These are phyloP conservation scores for Pteronotus mesoamericanus DNA, from an alignment of 2,797 vertebrate species.

Conservation along the genomic window DNA sequence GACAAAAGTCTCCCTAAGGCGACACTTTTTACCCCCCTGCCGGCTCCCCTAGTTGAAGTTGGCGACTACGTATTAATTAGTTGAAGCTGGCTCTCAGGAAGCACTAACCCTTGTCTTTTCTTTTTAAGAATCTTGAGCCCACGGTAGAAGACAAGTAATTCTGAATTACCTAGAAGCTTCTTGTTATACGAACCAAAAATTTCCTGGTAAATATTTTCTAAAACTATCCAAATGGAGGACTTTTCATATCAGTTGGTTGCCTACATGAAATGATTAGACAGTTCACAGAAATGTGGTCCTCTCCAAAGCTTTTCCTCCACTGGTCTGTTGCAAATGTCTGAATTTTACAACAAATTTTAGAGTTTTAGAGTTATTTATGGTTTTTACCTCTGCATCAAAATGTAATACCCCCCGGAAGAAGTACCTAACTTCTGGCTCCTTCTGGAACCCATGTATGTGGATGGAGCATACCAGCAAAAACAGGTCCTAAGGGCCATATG, in stretches of 20 bases:
- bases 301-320: not conserved
- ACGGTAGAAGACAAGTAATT: constrained; percentile 25
- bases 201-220: constrained; percentile 18
- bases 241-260: not conserved
- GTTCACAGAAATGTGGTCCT: not conserved
- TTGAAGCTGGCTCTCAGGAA: constrained; percentile 59
- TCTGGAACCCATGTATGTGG: not conserved
- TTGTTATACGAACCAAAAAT: not conserved
- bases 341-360: not conserved
- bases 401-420: not conserved
- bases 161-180: constrained; percentile 59
- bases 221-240: not conserved
- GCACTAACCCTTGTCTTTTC: constrained; percentile 30
- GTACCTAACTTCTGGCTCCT: not conserved
- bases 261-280: not conserved
- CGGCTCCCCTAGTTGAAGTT: constrained; percentile 62
- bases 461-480: not conserved
- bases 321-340: not conserved
- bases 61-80: constrained; percentile 64
- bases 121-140: constrained; percentile 3
- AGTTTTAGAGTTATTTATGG: not conserved
- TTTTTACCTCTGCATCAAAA: not conserved
- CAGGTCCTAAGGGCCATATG: too few species aligned
- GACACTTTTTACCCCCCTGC: constrained; percentile 46
- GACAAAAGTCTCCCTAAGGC: constrained; percentile 69